A percentile compares a stretch with the other conserved stretches of the same genome.
phyloP scores from a whole-genome alignment of 2,888 invertebrate species.

The Digitonthophagus gazella region DNA sequence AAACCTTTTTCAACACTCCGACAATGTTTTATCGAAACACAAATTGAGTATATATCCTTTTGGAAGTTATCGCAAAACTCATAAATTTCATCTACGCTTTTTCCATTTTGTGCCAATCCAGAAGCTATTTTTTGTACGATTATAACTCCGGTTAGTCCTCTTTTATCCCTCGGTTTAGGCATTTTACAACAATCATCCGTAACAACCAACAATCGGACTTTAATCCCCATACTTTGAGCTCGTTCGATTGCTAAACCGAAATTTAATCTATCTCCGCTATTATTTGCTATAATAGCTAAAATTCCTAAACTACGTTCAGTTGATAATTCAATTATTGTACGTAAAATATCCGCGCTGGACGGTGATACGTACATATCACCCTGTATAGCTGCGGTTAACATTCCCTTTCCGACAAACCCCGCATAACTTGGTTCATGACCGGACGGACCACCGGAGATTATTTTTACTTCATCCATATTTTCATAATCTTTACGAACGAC shows the following conservation, averaged over 20 bases:
- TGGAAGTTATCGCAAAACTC: constrained; percentile 53
- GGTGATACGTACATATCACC: constrained; percentile 47
- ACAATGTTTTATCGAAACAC: constrained; percentile 66
- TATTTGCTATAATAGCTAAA: constrained; percentile 73
- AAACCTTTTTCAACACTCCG: constrained; percentile 59
- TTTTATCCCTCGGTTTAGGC: constrained; percentile 32
- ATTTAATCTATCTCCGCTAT: constrained; percentile 75
- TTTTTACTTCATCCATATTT: constrained; percentile 51
- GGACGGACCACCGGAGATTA: constrained; percentile 77
- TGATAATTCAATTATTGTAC: constrained; percentile 45
- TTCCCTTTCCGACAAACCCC: constrained; percentile 73
- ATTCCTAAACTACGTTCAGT: constrained; percentile 57
- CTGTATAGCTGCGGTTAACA: constrained; percentile 74
- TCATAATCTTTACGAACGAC: constrained; percentile 44
- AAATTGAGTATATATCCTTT: constrained; percentile 65
- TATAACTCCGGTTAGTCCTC: constrained; percentile 58
- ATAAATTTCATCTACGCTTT: constrained; percentile 58
- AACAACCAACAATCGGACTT: constrained; percentile 59
- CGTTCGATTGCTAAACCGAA: constrained; percentile 80
- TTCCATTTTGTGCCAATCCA: constrained; percentile 66
- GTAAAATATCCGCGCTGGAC: constrained; percentile 40
- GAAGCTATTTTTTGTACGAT: constrained; percentile 68
- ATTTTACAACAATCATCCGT: constrained; percentile 66
- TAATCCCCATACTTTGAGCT: constrained; percentile 61
- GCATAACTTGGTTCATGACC: constrained; percentile 74